Conservation (phyloP, 2,797 vertebrate species). For the Oreochromis grahami region DNA sequence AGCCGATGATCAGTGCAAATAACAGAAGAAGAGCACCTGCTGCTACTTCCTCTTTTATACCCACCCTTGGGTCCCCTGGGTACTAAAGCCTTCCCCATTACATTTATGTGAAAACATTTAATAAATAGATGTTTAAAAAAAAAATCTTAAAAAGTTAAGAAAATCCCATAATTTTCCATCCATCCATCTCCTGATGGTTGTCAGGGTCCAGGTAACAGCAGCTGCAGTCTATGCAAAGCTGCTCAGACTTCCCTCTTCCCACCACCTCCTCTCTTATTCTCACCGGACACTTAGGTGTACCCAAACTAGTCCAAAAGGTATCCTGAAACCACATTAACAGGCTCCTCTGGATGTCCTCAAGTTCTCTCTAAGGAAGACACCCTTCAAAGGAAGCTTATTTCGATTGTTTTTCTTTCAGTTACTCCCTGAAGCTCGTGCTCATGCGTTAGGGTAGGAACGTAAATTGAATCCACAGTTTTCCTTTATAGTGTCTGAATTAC, state of each 20-base stretch:
- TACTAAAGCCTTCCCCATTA: no score
- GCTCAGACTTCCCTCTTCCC: neutral
- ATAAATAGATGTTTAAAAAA: neutral
- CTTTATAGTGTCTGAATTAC: neutral
- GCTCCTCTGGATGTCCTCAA: neutral
- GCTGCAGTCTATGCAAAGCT: neutral
- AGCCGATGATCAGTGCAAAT: no score
- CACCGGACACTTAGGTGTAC: neutral
- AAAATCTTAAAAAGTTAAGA: neutral
- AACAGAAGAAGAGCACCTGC: no score
- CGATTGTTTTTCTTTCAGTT: neutral
- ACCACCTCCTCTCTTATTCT: neutral
- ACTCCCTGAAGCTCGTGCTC: neutral
- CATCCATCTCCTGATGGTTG: neutral
- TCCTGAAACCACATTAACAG: neutral
- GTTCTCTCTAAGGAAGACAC: neutral
- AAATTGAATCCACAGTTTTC: neutral
- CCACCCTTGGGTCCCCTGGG: no score
- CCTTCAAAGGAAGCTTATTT: neutral
- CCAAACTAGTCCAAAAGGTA: neutral
- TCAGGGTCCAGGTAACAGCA: neutral
- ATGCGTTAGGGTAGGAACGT: neutral
- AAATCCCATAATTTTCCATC: neutral
- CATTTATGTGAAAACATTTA: neutral
- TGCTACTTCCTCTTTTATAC: no score